Conservation (phyloP, 2,113 vertebrate genomes). For the Anas platyrhynchos region DNA sequence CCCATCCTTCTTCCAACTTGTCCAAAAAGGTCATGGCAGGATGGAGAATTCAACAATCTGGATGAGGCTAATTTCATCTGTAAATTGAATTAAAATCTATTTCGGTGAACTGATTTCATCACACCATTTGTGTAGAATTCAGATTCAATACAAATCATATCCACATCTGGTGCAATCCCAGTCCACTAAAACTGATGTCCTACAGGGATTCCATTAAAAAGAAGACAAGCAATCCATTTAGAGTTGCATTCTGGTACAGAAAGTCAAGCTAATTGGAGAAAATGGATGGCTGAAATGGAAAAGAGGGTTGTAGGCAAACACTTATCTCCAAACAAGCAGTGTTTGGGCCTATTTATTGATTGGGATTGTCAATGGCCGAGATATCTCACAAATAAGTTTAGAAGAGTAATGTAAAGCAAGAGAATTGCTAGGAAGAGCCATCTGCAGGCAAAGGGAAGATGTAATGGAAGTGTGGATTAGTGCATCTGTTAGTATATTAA, state of each 20-base stretch:
- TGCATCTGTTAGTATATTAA: background rate
- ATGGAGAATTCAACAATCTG: background rate
- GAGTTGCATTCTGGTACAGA: background rate
- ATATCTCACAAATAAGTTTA: background rate
- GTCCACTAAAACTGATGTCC: background rate
- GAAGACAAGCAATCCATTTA: background rate
- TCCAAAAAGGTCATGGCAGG: background rate
- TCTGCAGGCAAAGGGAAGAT: background rate
- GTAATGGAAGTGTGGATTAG: background rate
- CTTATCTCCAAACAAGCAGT: background rate
- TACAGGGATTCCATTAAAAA: background rate
- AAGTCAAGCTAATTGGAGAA: background rate
- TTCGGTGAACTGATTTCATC: background rate
- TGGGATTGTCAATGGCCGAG: background rate
- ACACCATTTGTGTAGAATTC: background rate
- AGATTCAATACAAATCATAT: background rate
- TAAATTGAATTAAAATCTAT: constrained; percentile 12
- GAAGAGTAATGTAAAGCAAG: background rate
- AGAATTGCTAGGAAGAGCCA: background rate
- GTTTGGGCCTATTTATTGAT: background rate
- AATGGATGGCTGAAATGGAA: background rate
- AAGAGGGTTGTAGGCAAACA: background rate
- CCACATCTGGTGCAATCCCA: background rate
- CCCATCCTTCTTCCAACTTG: constrained; percentile 12
- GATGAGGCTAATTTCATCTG: background rate